Percentiles rank a stretch among this genome's conserved stretches.
Conservation (phyloP, 2,888 invertebrate species). For the Cheilosia grossa region DNA sequence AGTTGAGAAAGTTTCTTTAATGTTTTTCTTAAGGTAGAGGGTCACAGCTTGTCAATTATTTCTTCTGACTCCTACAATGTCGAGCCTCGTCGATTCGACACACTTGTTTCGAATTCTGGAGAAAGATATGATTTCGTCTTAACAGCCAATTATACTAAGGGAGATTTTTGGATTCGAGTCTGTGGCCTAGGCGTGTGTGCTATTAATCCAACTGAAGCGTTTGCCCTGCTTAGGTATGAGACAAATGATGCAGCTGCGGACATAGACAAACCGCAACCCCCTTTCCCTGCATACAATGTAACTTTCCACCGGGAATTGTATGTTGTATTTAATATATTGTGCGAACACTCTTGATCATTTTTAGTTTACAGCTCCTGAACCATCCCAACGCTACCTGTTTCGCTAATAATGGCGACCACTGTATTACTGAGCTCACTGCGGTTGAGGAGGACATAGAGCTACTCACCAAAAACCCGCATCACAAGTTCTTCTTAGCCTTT, state of each 20-base stretch:
- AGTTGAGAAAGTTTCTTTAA: not conserved
- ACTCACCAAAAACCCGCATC: constrained; percentile 75
- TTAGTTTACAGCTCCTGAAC: constrained; percentile 75
- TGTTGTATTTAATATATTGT: constrained; percentile 11
- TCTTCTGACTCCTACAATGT: constrained; percentile 80
- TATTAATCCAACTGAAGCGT: constrained; percentile 75
- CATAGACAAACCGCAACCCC: constrained; percentile 51
- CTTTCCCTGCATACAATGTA: constrained; percentile 69
- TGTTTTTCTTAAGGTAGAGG: constrained; percentile 76
- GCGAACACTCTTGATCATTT: not conserved
- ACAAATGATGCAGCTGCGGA: constrained; percentile 36
- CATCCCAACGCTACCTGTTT: constrained; percentile 78
- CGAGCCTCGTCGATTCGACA: constrained; percentile 77
- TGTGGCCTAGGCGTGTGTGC: constrained; percentile 77
- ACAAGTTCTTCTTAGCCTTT: constrained; percentile 77
- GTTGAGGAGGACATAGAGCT: constrained; percentile 73
- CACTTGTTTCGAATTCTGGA: constrained; percentile 81
- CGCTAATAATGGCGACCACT: constrained; percentile 62
- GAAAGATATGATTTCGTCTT: constrained; percentile 84
- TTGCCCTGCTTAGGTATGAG: constrained; percentile 77
- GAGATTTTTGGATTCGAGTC: constrained; percentile 78
- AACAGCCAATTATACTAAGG: constrained; percentile 81
- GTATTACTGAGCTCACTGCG: constrained; percentile 75
- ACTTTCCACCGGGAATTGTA: constrained; percentile 67
- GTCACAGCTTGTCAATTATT: constrained; percentile 80